Evolutionary conservation across 1,140 invertebrate species (phyloP).

Genomic region (Philotrypesis tridentata): DNA sequence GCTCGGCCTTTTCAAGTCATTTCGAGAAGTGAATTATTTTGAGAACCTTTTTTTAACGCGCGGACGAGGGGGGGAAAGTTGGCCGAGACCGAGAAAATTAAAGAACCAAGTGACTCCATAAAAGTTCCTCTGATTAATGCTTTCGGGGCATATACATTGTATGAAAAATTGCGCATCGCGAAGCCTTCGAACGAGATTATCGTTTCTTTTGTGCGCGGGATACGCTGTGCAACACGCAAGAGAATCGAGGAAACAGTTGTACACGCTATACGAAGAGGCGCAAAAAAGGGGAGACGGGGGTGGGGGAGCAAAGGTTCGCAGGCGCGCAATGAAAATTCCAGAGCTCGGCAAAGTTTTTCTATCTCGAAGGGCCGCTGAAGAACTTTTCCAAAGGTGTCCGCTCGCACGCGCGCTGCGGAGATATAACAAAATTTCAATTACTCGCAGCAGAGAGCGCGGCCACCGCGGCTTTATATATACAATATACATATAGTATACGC

Average conservation of each 20-base stretch:
- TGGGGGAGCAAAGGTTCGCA: not conserved
- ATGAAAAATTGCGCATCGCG: not conserved
- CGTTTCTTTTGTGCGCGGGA: too few relatives aligned
- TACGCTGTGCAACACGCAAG: too few relatives aligned
- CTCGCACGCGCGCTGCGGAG: not conserved
- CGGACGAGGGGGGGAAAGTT: too few relatives aligned
- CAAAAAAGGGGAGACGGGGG: too few relatives aligned
- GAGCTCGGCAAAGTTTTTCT: not conserved
- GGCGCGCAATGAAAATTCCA: not conserved
- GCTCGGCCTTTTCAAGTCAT: not conserved
- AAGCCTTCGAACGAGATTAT: too few relatives aligned
- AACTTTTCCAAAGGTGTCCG: not conserved
- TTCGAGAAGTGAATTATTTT: not conserved
- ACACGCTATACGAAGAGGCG: too few relatives aligned
- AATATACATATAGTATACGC: too few relatives aligned
- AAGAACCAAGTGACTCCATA: not conserved
- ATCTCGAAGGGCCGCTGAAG: not conserved
- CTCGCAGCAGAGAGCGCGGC: too few relatives aligned
- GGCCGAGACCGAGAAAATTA: not conserved
- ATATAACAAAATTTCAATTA: constrained; percentile 40
- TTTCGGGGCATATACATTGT: not conserved
- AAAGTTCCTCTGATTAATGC: too few relatives aligned
- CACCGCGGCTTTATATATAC: too few relatives aligned
- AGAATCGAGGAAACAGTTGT: too few relatives aligned
- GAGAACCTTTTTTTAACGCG: not conserved